Evolutionary conservation across 2,113 vertebrate genomes (phyloP), one percentile per base, ranked within the genome.

Genomic region (Ammodytes marinus): DNA sequence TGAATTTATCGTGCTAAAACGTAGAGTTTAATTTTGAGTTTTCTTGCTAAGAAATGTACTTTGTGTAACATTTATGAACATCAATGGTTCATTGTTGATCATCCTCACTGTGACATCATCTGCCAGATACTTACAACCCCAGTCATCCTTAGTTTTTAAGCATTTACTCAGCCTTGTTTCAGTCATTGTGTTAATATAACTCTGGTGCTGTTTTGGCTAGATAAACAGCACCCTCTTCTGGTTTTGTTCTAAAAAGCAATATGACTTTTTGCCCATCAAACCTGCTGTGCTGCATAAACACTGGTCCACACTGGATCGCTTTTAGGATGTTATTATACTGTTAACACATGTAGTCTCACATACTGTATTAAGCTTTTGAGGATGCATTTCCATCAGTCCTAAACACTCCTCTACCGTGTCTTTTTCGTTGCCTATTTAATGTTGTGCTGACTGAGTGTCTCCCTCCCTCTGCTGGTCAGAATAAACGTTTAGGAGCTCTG

Each of bases 401-500:
- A 15, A 14, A 47, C 1, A 0, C 39, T 27, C 19, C 14, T 52
- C 57, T 39, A 8, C 27, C 13, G 1, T 17, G 8, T 47, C 6
- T 40, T 13, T 14, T 57, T 12, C 7, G 40, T 4, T 35, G 3
- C 12, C 5, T 13, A 0, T 55, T 49, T 19, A 14, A 50, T 17
- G 0, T 2, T 14, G 1, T 37, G 5, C 35, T 82, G 6, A 45
- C 40, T 53, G 2, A 15, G 8, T 67, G 39, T 74, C 4, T 50
- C 39, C 10, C 9, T 63, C 46, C 19, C 10, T 79, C 27, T 7
- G 14, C 37, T n/a, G 6, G 0, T 78, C 79, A 99, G 98, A 97
- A 97, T 81, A 99, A 99, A 86, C 96, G 98, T 43, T 92, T 99
- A 0, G 98, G 98, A 13, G 93, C 98, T 3, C 94, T 99, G 14